phyloP scores from a whole-genome alignment of 2,888 invertebrate genomes.

The Coleophora deauratella region DNA sequence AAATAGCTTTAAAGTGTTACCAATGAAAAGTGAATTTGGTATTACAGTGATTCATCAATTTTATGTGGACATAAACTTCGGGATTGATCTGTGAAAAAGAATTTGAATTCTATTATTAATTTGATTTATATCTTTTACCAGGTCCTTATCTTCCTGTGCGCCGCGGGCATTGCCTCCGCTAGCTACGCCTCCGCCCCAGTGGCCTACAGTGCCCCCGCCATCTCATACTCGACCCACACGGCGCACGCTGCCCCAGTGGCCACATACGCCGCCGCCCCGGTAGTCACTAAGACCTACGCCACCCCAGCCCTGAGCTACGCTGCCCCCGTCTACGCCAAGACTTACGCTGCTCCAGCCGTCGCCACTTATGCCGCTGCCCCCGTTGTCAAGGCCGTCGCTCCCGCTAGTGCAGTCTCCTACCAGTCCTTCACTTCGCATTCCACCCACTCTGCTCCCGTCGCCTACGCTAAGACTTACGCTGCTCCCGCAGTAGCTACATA shows the following conservation, averaged over 20 bases:
- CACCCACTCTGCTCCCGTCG: constrained; percentile 19
- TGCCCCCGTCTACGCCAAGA: constrained; percentile 57
- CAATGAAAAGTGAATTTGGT: no score
- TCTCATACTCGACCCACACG: constrained; percentile 23
- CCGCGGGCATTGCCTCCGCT: constrained; percentile 75
- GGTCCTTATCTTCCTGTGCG: constrained; percentile 73
- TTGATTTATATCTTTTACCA: constrained; percentile 16
- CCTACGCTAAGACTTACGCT: constrained; percentile 25
- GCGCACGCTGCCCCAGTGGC: constrained; percentile 20
- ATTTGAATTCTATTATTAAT: no score
- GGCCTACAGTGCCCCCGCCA: constrained; percentile 66
- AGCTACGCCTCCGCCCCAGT: constrained; percentile 61
- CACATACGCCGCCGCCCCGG: constrained; percentile 38
- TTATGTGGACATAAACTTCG: not conserved
- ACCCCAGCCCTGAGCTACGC: constrained; percentile 20
- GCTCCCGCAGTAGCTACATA: constrained; percentile 24
- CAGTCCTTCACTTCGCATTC: constrained; percentile 3
- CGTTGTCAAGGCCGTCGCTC: constrained; percentile 14
- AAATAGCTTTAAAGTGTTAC: no score
- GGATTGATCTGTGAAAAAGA: not conserved
- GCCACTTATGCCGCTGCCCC: constrained; percentile 26
- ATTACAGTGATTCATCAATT: no score
- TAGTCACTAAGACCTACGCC: constrained; percentile 29
- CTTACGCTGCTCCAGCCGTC: constrained; percentile 23
- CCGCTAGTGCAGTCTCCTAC: constrained; percentile 14